Evolutionary conservation across 2,888 invertebrate genomes (phyloP).

Genomic region (Apantesis nais): DNA sequence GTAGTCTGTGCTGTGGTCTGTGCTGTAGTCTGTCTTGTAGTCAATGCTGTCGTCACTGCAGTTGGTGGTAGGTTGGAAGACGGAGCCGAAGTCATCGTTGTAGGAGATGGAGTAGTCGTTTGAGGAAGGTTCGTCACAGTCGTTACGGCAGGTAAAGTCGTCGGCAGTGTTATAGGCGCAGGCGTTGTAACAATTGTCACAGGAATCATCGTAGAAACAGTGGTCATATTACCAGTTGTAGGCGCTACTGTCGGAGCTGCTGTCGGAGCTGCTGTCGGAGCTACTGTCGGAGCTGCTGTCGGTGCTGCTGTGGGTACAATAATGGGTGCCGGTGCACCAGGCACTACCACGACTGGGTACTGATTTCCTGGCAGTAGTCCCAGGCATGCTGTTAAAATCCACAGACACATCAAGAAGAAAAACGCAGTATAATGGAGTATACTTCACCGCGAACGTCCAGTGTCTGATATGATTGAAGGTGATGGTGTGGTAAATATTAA

Average conservation of each 20-base stretch:
- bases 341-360: conserved; percentile 65
- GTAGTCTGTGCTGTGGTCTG: conserved; percentile 31
- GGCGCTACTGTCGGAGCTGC: conserved; percentile 56
- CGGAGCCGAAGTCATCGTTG: conserved; percentile 25
- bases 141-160: background rate
- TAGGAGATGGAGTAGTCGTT: background rate
- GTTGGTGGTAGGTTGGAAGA: conserved; percentile 32
- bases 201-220: conserved; percentile 39
- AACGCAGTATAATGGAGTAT: conserved; percentile 11
- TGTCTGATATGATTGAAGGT: conserved; percentile 52
- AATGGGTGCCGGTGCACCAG: conserved; percentile 75
- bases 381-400: conserved; percentile 81
- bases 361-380: conserved; percentile 73
- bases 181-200: conserved; percentile 25
- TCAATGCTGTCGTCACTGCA: conserved; percentile 39
- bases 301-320: conserved; percentile 69
- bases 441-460: conserved; percentile 40
- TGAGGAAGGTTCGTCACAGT: background rate
- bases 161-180: conserved; percentile 26
- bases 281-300: conserved; percentile 42
- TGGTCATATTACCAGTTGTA: conserved; percentile 23
- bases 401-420: conserved; percentile 71
- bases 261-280: conserved; percentile 64
- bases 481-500: conserved; percentile 70
- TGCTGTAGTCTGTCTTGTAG: conserved; percentile 14